A percentile compares a stretch with the other conserved stretches of the same genome.
Evolutionary conservation across 2,113 vertebrate species (phyloP).

Genomic region (Salminus brasiliensis): DNA sequence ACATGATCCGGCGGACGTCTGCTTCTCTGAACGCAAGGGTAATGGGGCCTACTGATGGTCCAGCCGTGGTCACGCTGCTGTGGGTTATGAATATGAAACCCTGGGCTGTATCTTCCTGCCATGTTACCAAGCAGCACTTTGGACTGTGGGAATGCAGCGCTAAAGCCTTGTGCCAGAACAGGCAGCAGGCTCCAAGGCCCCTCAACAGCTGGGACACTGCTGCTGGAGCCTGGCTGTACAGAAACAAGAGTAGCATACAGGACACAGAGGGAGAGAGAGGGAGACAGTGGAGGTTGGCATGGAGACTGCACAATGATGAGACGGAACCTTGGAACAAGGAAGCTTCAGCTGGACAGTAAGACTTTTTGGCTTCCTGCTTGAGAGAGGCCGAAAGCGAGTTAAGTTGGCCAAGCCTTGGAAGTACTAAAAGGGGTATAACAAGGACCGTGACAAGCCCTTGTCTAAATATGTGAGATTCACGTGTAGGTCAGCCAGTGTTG

Average conservation of each 20-base stretch:
- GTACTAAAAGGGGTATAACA: conserved; percentile 33
- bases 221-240: conserved; percentile 57
- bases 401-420: conserved; percentile 23
- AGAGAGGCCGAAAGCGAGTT: conserved; percentile 19
- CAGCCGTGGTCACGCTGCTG: conserved; percentile 78
- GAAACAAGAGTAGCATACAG: conserved; percentile 57
- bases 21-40: conserved; percentile 80
- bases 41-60: conserved; percentile 78
- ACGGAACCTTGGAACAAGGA: conserved; percentile 23
- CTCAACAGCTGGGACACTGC: conserved; percentile 33
- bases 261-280: conserved; percentile 43
- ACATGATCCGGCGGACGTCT: conserved; percentile 77
- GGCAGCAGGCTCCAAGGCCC: conserved; percentile 63
- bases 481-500: conserved; percentile 46
- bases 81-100: conserved; percentile 85
- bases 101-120: conserved; percentile 71
- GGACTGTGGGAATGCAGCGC: conserved; percentile 77
- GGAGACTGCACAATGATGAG: conserved; percentile 38
- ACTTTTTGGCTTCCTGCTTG: conserved; percentile 41
- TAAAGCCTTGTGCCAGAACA: conserved; percentile 73
- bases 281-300: conserved; percentile 35
- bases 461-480: conserved; percentile 28
- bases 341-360: conserved; percentile 59
- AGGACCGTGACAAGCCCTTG: conserved; percentile 39
- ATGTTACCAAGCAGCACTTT: conserved; percentile 78